Conservation (phyloP, 2,888 invertebrate genomes). For the Callyntrura guangdongensis region DNA sequence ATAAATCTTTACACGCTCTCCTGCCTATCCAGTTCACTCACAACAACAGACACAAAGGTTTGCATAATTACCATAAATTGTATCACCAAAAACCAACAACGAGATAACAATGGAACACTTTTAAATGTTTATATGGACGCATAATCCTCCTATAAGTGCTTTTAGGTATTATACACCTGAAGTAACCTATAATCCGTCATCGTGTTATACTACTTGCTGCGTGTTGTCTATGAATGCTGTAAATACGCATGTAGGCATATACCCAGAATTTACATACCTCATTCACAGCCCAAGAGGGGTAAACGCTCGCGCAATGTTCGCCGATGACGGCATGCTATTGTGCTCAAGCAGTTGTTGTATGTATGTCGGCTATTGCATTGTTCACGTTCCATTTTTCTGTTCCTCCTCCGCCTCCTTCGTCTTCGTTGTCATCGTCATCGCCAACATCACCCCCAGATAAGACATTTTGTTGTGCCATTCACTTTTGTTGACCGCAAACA, state of each 20-base stretch:
- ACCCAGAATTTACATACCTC: background rate
- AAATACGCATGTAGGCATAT: background rate
- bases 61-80: slow-evolving; percentile 53
- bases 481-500: slow-evolving; percentile 57
- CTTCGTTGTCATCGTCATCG: background rate
- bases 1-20: slow-evolving; percentile 57
- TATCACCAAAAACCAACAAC: slow-evolving; percentile 52
- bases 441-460: background rate
- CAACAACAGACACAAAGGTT: background rate
- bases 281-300: background rate
- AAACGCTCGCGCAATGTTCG: slow-evolving; percentile 15
- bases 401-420: slow-evolving; percentile 40
- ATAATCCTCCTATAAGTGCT: background rate
- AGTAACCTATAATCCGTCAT: background rate
- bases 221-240: no score
- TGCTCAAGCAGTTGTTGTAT: no score
- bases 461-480: slow-evolving; percentile 44
- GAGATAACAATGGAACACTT: slow-evolving; percentile 9
- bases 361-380: slow-evolving; percentile 25
- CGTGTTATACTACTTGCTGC: no score
- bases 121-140: background rate
- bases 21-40: slow-evolving; percentile 52
- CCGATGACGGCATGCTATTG: background rate
- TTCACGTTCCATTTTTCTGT: slow-evolving; percentile 60
- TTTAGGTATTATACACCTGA: background rate